Conservation (phyloP, 2,797 vertebrate species). For the Zalophus californianus region DNA sequence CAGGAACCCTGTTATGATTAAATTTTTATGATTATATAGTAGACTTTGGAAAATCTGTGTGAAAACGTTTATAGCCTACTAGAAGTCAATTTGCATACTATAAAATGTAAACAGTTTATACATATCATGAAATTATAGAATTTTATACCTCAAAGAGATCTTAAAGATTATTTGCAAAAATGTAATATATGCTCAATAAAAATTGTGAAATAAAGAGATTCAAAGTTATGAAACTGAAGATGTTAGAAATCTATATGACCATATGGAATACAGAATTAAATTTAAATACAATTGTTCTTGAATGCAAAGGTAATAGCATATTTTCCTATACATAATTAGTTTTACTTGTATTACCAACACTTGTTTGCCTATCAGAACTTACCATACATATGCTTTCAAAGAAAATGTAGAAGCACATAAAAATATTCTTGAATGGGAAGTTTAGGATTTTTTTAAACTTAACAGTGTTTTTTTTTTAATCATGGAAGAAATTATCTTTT, state of each 20-base stretch:
- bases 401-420: background rate
- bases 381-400: background rate
- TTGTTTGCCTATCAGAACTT: background rate
- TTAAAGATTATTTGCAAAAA: slow-evolving; percentile 12
- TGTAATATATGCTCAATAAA: background rate
- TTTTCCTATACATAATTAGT: background rate
- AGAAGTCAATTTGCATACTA: background rate
- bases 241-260: background rate
- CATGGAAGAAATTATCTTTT: background rate
- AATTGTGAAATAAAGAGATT: background rate
- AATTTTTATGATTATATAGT: background rate
- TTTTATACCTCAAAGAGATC: background rate
- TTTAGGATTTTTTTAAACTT: background rate
- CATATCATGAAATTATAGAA: background rate
- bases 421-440: background rate
- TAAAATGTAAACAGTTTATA: background rate
- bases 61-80: background rate
- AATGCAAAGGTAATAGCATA: background rate
- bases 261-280: slow-evolving; percentile 19
- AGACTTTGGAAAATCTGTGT: background rate
- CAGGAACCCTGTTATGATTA: background rate
- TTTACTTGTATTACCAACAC: background rate
- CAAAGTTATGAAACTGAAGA: background rate
- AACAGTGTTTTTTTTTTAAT: background rate
- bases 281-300: background rate